Evolutionary conservation across 2,888 invertebrate genomes (phyloP).

Genomic region (Pyrgus malvae): DNA sequence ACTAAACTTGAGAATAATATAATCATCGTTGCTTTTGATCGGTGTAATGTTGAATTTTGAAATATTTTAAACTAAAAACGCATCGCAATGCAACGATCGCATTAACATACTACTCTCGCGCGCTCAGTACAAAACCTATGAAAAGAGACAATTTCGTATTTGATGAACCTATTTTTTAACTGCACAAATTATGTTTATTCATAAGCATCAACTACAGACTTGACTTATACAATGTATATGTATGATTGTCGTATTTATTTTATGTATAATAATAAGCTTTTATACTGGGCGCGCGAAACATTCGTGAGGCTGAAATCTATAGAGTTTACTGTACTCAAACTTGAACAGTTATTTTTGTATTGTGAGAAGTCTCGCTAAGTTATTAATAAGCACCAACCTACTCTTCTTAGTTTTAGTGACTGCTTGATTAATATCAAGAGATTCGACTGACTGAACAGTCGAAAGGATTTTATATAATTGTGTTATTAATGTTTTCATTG

Average conservation of each 20-base stretch:
- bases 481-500: background rate
- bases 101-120: background rate
- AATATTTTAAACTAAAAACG: no score
- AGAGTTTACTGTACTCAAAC: slow-evolving; percentile 15
- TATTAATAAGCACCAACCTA: background rate
- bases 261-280: background rate
- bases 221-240: no score
- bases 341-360: background rate
- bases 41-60: background rate
- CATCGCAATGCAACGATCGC: no score
- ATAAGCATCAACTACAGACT: no score
- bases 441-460: background rate
- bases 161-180: background rate
- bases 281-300: background rate
- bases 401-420: background rate
- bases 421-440: background rate
- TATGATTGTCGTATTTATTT: no score
- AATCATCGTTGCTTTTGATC: background rate
- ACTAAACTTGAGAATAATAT: background rate
- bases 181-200: background rate
- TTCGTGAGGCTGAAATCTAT: slow-evolving; percentile 16
- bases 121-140: slow-evolving; percentile 4
- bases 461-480: background rate
- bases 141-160: background rate
- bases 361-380: background rate